Evolutionary conservation across 2,888 invertebrate species (phyloP).

Genomic region (Calameuta filiformis): DNA sequence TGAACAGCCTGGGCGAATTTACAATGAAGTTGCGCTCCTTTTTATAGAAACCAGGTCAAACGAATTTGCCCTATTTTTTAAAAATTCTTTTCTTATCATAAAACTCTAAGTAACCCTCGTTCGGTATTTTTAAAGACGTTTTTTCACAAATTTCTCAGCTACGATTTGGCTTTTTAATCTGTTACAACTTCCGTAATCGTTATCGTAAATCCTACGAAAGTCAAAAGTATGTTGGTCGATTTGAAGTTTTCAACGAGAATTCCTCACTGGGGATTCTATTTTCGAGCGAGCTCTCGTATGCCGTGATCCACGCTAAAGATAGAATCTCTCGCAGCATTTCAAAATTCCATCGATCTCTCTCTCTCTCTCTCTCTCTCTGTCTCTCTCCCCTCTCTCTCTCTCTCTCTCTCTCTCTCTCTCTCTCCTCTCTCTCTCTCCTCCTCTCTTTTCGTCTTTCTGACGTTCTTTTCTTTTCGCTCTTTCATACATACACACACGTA

Average conservation of each 20-base stretch:
- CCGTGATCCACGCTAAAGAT: conserved; percentile 49
- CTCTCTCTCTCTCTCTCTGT: not conserved
- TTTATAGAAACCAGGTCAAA: not conserved
- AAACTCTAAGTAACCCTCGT: not conserved
- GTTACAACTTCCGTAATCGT: not conserved
- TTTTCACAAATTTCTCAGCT: not conserved
- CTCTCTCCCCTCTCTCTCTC: not conserved
- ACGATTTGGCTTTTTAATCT: not conserved
- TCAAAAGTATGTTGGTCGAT: not conserved
- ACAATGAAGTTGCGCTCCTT: not conserved
- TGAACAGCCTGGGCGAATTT: not conserved
- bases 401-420: not conserved
- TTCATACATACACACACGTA: not conserved
- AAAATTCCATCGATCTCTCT: conserved; percentile 26
- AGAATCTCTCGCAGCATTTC: conserved; percentile 34
- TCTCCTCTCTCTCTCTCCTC: not conserved
- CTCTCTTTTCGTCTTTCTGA: not conserved
- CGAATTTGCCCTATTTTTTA: not conserved
- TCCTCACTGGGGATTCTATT: conserved; percentile 58
- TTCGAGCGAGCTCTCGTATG: conserved; percentile 56
- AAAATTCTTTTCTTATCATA: not conserved
- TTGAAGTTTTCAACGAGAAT: conserved; percentile 19
- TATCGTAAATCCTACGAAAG: not conserved
- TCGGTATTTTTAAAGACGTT: not conserved
- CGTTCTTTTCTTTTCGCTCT: not conserved